These are phyloP conservation scores for Chauna torquata DNA, from an alignment of 2,113 vertebrate genomes.

Conservation along the genomic window DNA sequence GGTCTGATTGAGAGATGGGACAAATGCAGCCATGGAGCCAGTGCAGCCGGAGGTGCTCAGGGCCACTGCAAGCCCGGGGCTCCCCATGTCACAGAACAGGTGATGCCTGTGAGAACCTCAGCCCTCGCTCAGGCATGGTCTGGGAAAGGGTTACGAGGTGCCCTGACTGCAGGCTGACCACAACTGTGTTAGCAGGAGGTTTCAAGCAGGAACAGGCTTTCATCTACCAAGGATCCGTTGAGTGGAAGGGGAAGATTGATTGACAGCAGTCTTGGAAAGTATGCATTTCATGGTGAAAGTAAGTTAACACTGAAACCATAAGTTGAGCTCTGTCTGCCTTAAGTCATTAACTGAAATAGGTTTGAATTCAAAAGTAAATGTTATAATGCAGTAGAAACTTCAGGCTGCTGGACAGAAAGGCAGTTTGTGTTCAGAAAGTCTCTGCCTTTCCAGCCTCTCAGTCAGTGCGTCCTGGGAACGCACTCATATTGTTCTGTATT, in stretches of 20 bases:
- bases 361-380: not conserved
- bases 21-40: rapidly evolving
- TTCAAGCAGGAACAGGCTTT: not conserved
- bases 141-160: not conserved
- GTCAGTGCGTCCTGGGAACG: not conserved
- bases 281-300: not conserved
- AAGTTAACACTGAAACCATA: not conserved
- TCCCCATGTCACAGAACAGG: rapidly evolving
- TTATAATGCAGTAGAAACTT: not conserved
- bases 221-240: not conserved
- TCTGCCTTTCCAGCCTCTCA: not conserved
- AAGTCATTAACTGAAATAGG: not conserved
- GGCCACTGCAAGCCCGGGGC: not conserved
- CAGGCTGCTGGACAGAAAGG: not conserved
- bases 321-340: not conserved
- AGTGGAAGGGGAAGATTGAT: not conserved
- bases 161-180: not conserved
- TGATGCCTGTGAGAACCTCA: not conserved
- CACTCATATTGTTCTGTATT: not conserved
- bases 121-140: not conserved
- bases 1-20: not conserved
- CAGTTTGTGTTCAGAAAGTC: not conserved
- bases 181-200: not conserved
- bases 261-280: not conserved
- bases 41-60: not conserved